Base-by-base conservation (phyloP, 2,797 vertebrate species). In the Tenualosa ilisha region DNA sequence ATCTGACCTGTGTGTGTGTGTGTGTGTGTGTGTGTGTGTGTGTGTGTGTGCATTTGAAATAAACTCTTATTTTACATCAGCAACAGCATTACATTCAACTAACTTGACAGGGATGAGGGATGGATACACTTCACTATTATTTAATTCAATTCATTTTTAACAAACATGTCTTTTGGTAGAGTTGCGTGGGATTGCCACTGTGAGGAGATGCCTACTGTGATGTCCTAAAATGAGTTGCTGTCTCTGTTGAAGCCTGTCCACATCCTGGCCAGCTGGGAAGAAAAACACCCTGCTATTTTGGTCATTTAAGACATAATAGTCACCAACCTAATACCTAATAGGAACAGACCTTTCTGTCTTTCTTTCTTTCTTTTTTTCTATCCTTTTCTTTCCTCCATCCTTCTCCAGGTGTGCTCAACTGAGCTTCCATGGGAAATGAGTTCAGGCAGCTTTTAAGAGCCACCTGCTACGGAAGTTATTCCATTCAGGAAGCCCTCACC, bases 401-500 rank as follows among this genome's bases (percentile, higher is more conserved):
- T 54, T 43, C 68, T 75, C 68, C 68, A 75, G 68, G 68, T 75
- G 68, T 75, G 68, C 40, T 31, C 68, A 15, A 17, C 24, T 2
- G 31, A 2, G 13, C 37, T 75, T 40, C 13, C 6, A 31, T 4
- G 40, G 68, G 68, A 75, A 75, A 40, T 40, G 68, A 40, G 13
- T 75, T 37, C 68, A 20, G 31, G 68, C 31, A 40, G 68, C 68
- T 40, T 75, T 75, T 40, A 75, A 75, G 68, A 75, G 15, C 68
- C 68, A 75, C 31, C 68, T 75, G 68, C 68, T 75, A 15, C 68
- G 68, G 68, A 75, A 5, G 68, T 75, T 26, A 75, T 75, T 31
- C 63, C 68, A 75, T 40, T 75, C 68, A 75, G 68, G 68, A 75
- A 75, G 68, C 68, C 51, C 51, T 53, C 51, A 2, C 9, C 63